phyloP scores from a whole-genome alignment of 2,113 vertebrate species.

The Cinclus mexicanus region DNA sequence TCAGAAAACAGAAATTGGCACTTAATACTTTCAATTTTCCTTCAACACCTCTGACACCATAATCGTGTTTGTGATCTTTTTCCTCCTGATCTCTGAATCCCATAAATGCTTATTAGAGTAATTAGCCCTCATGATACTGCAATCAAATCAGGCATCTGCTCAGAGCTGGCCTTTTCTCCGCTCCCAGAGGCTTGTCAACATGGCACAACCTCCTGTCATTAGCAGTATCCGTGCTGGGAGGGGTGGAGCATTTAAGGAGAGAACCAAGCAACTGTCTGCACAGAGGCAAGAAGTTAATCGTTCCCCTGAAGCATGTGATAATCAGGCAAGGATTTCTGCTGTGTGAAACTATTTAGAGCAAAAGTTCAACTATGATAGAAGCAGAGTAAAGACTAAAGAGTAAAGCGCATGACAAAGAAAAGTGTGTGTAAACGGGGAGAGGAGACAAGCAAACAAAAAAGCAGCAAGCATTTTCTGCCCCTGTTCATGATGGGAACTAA shows the following conservation, averaged over 20 bases:
- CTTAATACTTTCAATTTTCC: conserved; percentile 18
- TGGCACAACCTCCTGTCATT: neutral
- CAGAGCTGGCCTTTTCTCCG: conserved; percentile 26
- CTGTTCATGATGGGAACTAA: neutral
- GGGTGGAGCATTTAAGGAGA: neutral
- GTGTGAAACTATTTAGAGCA: neutral
- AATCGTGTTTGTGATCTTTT: conserved; percentile 29
- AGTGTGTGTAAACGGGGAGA: neutral
- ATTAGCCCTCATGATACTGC: conserved; percentile 37
- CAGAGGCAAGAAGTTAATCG: neutral
- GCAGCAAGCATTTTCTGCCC: neutral
- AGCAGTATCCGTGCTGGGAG: neutral
- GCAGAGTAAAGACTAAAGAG: neutral
- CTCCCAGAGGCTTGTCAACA: neutral
- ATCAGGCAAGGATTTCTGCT: neutral
- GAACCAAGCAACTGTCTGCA: neutral
- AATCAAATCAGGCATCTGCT: neutral
- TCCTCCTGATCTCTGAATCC: conserved; percentile 4
- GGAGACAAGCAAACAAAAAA: neutral
- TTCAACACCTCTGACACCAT: conserved; percentile 21
- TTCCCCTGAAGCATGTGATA: neutral
- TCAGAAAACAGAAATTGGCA: conserved; percentile 9
- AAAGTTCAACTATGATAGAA: neutral
- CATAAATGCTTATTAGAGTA: conserved; percentile 23
- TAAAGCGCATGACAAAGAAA: neutral